These are phyloP conservation scores for Saccopteryx bilineata DNA, from an alignment of 2,113 vertebrate genomes.

Conservation along the genomic window DNA sequence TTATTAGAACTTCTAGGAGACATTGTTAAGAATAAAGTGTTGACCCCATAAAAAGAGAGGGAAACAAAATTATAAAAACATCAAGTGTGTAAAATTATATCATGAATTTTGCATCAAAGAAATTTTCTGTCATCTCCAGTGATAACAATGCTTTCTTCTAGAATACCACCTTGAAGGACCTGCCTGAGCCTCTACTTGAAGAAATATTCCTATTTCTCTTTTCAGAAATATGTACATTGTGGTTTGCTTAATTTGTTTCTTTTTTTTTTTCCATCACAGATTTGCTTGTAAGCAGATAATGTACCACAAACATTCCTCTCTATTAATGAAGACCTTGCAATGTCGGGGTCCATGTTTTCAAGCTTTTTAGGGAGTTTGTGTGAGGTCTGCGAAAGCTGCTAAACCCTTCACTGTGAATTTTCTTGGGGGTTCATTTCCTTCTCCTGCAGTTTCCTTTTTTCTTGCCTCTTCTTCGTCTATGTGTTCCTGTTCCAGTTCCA, in stretches of 20 bases:
- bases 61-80: conserved; percentile 19
- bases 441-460: background rate
- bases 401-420: background rate
- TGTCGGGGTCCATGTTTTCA: background rate
- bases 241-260: background rate
- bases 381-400: background rate
- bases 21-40: background rate
- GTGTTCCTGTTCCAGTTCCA: background rate
- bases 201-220: background rate
- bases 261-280: background rate
- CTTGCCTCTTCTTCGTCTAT: background rate
- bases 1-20: conserved; percentile 30
- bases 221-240: background rate
- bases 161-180: background rate
- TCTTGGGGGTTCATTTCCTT: background rate
- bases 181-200: background rate
- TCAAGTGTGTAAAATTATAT: background rate
- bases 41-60: background rate
- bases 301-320: background rate
- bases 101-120: conserved; percentile 17
- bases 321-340: background rate
- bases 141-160: background rate
- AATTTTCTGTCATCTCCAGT: background rate
- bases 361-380: background rate
- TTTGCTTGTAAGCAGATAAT: background rate